Conservation (phyloP, 2,797 vertebrate genomes). For the Diplodus puntazzo region DNA sequence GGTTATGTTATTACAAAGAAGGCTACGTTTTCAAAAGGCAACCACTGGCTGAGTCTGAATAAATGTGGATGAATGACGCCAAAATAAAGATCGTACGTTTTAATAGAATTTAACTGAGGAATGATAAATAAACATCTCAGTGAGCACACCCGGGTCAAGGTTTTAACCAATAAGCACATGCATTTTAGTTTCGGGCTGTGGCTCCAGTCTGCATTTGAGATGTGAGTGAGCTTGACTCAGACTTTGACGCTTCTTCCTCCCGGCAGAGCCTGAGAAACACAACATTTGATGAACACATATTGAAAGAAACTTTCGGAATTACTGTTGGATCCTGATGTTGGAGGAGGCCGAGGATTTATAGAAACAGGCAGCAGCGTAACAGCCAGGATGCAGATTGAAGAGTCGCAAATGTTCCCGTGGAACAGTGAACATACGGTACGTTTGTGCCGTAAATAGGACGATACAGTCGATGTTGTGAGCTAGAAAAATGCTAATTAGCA, state of each 20-base stretch:
- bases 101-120: constrained; percentile 7
- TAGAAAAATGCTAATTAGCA: neutral
- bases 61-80: neutral
- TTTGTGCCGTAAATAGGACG: too few relatives aligned
- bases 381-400: neutral
- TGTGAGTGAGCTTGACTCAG: neutral
- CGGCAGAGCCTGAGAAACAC: neutral
- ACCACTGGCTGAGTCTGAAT: neutral
- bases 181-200: constrained; percentile 1
- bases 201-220: neutral
- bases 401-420: neutral
- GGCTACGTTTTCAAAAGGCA: constrained; percentile 23
- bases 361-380: neutral
- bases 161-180: neutral
- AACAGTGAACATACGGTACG: too few relatives aligned
- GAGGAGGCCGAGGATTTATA: neutral
- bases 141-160: neutral
- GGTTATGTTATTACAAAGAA: constrained; percentile 47
- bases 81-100: neutral
- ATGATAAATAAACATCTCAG: constrained; percentile 6
- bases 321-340: neutral
- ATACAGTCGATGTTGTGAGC: too few relatives aligned
- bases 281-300: constrained; percentile 7
- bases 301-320: constrained; percentile 1
- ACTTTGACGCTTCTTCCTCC: neutral